phyloP scores from a whole-genome alignment of 2,888 invertebrate species.

The Himalopsyche kuldschensis region DNA sequence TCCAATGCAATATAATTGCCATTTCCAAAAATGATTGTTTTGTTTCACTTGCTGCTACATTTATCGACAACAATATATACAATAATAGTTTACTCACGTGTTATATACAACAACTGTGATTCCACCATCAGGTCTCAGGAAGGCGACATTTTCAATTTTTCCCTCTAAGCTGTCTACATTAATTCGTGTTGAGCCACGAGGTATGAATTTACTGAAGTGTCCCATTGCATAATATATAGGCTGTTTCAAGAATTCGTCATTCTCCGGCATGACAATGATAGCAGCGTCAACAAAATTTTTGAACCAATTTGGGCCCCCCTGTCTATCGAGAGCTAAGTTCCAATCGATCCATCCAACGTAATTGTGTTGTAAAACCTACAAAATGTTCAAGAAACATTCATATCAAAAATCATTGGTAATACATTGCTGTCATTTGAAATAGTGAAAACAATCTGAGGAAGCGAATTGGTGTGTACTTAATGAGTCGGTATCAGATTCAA shows the following conservation, averaged over 20 bases:
- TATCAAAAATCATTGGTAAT: too few relatives aligned
- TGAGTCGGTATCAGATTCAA: too few relatives aligned
- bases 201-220: conserved; percentile 76
- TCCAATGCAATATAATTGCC: background rate
- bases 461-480: too few relatives aligned
- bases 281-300: conserved; percentile 80
- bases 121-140: conserved; percentile 36
- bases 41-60: background rate
- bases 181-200: conserved; percentile 58
- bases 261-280: conserved; percentile 61
- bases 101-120: conserved; percentile 33
- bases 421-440: too few relatives aligned
- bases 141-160: conserved; percentile 31
- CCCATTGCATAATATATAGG: conserved; percentile 85
- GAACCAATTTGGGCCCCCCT: conserved; percentile 82
- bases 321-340: conserved; percentile 76
- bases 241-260: conserved; percentile 83
- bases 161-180: conserved; percentile 40
- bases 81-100: conserved; percentile 17
- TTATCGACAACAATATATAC: background rate
- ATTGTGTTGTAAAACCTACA: conserved; percentile 72
- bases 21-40: background rate
- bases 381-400: background rate
- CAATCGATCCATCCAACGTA: conserved; percentile 87
- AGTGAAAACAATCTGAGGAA: too few relatives aligned